Conservation (phyloP, 2,797 vertebrate species). For the Astyanax mexicanus region DNA sequence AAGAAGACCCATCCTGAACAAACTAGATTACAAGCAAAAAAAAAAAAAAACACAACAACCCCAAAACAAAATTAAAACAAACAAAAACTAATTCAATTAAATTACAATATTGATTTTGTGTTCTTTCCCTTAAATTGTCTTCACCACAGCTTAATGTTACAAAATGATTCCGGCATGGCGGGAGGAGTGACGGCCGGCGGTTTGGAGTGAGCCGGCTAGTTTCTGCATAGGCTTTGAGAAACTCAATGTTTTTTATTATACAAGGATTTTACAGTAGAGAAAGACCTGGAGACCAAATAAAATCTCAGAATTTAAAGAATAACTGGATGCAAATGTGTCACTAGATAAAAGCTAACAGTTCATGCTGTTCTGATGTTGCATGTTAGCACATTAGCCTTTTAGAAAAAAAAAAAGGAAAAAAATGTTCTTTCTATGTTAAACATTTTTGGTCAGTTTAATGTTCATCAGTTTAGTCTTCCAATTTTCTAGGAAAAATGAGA, state of each 20-base stretch:
- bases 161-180: conserved; percentile 68
- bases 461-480: no score
- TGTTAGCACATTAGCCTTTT: no score
- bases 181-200: no score
- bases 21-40: conserved; percentile 63
- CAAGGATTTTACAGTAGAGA: not conserved
- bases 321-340: no score
- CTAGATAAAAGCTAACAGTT: no score
- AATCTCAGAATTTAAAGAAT: not conserved
- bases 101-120: conserved; percentile 74
- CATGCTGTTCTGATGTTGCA: no score
- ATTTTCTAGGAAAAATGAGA: no score
- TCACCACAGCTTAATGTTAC: conserved; percentile 58
- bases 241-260: not conserved
- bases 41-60: conserved; percentile 45
- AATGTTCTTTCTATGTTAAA: no score
- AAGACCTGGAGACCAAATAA: not conserved
- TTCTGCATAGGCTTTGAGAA: conserved; percentile 78
- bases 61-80: no score
- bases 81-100: not conserved
- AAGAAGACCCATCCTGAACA: conserved; percentile 76
- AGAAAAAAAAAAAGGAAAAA: no score
- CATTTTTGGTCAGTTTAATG: no score
- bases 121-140: conserved; percentile 53
- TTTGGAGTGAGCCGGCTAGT: conserved; percentile 65